These are phyloP conservation scores for Sebastes schlegelii DNA, from an alignment of 2,113 vertebrate genomes.

Conservation along the genomic window DNA sequence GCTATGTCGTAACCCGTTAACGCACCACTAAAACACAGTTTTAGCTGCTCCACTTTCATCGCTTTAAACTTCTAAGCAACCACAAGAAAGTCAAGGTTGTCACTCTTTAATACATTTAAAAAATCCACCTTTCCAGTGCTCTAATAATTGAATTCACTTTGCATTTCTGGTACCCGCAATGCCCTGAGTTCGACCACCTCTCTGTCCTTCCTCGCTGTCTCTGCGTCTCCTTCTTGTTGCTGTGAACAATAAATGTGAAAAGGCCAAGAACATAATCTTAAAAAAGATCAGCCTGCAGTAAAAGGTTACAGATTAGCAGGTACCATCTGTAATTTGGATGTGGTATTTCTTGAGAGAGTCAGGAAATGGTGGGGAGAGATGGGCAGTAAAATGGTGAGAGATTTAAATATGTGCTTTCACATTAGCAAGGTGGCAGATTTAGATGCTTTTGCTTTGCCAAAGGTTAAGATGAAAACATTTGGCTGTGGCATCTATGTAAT, in stretches of 20 bases:
- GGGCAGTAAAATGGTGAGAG: neutral
- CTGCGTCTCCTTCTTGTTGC: neutral
- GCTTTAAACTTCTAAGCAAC: no score
- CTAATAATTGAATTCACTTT: neutral
- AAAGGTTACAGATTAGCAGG: conserved; percentile 38
- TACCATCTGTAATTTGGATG: neutral
- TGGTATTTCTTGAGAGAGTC: conserved; percentile 15
- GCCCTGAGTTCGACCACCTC: neutral
- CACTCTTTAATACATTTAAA: neutral
- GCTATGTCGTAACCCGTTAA: no score
- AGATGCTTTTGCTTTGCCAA: conserved; percentile 1
- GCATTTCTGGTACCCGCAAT: neutral
- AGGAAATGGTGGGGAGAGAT: conserved; percentile 4
- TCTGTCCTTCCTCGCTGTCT: neutral
- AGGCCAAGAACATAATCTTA: neutral
- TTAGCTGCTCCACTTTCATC: no score
- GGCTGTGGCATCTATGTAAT: neutral
- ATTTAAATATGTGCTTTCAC: conserved; percentile 28
- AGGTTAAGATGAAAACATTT: conserved; percentile 17
- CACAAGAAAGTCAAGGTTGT: no score
- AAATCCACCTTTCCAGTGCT: neutral
- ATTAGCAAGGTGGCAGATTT: conserved; percentile 13
- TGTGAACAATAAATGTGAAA: conserved; percentile 14
- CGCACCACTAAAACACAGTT: no score
- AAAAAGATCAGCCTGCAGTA: conserved; percentile 4